These are phyloP conservation scores for Drosophila falleni DNA, from an alignment of 2,888 invertebrate species.

Conservation along the genomic window DNA sequence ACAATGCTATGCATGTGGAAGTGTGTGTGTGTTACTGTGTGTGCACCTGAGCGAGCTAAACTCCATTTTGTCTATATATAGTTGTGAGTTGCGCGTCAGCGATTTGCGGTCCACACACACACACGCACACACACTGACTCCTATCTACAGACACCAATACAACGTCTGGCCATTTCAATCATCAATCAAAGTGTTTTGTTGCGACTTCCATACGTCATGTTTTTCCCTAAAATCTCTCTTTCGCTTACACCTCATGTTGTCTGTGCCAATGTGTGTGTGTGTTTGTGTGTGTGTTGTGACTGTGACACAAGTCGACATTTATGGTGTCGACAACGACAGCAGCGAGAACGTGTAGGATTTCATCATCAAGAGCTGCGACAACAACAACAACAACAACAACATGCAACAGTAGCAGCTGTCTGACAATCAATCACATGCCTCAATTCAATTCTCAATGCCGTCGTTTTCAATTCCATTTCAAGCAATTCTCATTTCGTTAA, in stretches of 20 bases:
- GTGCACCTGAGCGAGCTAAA: constrained; percentile 41
- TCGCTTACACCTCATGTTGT: constrained; percentile 21
- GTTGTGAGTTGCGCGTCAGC: constrained; percentile 45
- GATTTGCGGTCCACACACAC: constrained; percentile 56
- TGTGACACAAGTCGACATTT: constrained; percentile 73
- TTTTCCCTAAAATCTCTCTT: constrained; percentile 40
- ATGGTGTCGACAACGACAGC: constrained; percentile 68
- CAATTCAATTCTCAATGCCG: constrained; percentile 60
- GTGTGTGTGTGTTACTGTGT: constrained; percentile 15
- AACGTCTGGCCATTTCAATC: constrained; percentile 60
- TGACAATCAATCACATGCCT: constrained; percentile 73
- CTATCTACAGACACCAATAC: constrained; percentile 21
- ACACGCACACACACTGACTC: background rate
- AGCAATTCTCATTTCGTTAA: constrained; percentile 50
- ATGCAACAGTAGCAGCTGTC: constrained; percentile 33
- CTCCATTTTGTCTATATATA: constrained; percentile 53
- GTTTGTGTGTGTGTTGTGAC: constrained; percentile 45
- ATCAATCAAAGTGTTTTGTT: constrained; percentile 80
- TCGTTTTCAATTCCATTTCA: constrained; percentile 62
- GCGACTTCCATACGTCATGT: constrained; percentile 75
- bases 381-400: constrained; percentile 10
- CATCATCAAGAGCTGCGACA: constrained; percentile 29
- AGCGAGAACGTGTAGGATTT: constrained; percentile 46
- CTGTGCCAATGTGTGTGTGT: constrained; percentile 18
- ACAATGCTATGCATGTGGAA: constrained; percentile 39